Evolutionary conservation across 92 coral and sea anemone genomes (phyloP), one percentile per base, ranked within the genome.

Genomic region (Nematostella vectensis): DNA sequence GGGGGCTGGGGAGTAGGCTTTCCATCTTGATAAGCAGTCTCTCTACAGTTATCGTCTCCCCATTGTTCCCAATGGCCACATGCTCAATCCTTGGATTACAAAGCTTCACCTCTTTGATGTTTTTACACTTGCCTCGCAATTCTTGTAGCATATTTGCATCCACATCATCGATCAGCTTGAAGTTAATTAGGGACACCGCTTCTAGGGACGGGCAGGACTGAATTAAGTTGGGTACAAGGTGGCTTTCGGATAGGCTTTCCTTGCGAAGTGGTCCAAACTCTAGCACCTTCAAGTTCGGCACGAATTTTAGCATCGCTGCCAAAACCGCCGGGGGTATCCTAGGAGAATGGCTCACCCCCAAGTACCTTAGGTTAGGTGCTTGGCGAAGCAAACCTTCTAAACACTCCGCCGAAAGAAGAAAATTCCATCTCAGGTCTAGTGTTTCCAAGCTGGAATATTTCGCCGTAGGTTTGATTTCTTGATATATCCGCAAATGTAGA

Each of bases 341-440:
- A 3, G 99, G 99, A 79, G 99, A 93, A 75, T 93, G 99, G 66
- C 99, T 93, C 4, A 93, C 99, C 16, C 99, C 99, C 57, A 93
- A 69, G 71, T 93, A 93, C 59, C 96, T 79, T 56, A 93, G 78
- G 63, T 77, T 77, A 57, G 99, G 99, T 71, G 99, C 82, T 62
- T 87, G 88, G 29, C 83, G 72, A 33, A 93, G 82, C 30, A 93
- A 76, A 47, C 88, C 95, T 57, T 93, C 99, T 70, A 93, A 68
- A 53, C 95, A 93, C 44, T 93, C 99, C 11, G 99, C 99, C 23
- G 99, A 93, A 25, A 93, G 76, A 6, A 93, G 80, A 49, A 93
- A 93, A 72, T 93, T 93, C 99, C 99, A 93, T 2, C 99, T 64
- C 29, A 93, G 67, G 63, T 93, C 99, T 36, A 93, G 59, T 27